phyloP scores from a whole-genome alignment of 2,113 vertebrate genomes.

The Limanda limanda region DNA sequence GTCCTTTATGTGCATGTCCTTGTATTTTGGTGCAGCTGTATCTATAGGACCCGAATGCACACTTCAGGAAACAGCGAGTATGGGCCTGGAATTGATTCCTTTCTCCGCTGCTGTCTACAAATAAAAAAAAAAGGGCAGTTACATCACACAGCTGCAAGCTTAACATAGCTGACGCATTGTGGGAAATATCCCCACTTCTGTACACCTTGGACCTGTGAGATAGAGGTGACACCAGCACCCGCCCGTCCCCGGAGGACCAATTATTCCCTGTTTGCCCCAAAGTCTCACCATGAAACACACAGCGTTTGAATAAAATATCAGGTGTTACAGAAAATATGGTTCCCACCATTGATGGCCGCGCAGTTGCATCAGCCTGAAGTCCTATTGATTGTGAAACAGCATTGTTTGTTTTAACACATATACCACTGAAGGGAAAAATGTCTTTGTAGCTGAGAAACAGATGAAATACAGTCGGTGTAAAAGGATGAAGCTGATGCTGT shows the following conservation, averaged over 20 bases:
- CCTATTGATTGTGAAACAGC: neutral
- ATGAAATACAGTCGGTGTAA: conserved; percentile 6
- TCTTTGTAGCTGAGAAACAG: neutral
- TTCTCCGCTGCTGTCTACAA: conserved; percentile 18
- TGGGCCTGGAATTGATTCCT: conserved; percentile 31
- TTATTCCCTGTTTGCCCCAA: conserved; percentile 75
- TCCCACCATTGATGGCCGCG: conserved; percentile 27
- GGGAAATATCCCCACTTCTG: conserved; percentile 46
- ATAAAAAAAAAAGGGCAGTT: conserved; percentile 40
- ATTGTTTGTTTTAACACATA: conserved; percentile 27
- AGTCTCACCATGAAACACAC: conserved; percentile 61
- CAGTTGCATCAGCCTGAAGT: conserved; percentile 29
- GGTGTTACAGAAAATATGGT: conserved; percentile 8
- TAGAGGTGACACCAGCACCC: conserved; percentile 40
- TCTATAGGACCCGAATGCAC: conserved; percentile 3
- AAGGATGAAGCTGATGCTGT: neutral
- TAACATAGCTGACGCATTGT: conserved; percentile 58
- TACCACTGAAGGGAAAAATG: neutral
- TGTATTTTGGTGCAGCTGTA: neutral
- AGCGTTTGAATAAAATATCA: conserved; percentile 60
- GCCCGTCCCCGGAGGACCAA: conserved; percentile 71
- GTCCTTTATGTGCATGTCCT: neutral
- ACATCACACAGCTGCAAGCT: conserved; percentile 49
- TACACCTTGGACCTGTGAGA: conserved; percentile 57
- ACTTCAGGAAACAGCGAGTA: conserved; percentile 5